Percentiles rank a stretch among this genome's conserved stretches.
These are phyloP conservation scores for Pterobdella sp. DNA, from an alignment of 2,888 invertebrate species.

Conservation along the genomic window DNA sequence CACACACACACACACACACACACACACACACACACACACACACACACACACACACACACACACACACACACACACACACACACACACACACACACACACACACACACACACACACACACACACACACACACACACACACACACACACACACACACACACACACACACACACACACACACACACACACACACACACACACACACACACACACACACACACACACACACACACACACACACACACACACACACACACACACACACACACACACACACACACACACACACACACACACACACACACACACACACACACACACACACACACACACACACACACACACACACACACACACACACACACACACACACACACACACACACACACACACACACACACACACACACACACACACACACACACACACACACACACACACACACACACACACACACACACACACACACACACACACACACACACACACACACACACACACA, in stretches of 20 bases:
- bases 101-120: neutral
- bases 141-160: slow-evolving; percentile 6
- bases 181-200: slow-evolving; percentile 14
- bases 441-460: slow-evolving; percentile 2
- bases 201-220: slow-evolving; percentile 21
- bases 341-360: slow-evolving; percentile 13
- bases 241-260: slow-evolving; percentile 17
- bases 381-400: slow-evolving; percentile 13
- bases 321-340: neutral
- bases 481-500: neutral
- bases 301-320: slow-evolving; percentile 17
- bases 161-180: slow-evolving; percentile 19
- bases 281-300: slow-evolving; percentile 24
- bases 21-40: slow-evolving; percentile 1
- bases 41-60: slow-evolving; percentile 1
- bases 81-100: slow-evolving; percentile 6
- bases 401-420: slow-evolving; percentile 7
- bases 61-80: slow-evolving; percentile 1
- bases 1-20: slow-evolving; percentile 1
- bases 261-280: slow-evolving; percentile 7
- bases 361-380: slow-evolving; percentile 13
- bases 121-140: slow-evolving; percentile 4
- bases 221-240: slow-evolving; percentile 23
- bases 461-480: neutral
- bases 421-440: slow-evolving; percentile 8